These are phyloP conservation scores for Anorthoa munda DNA, from an alignment of 2,888 invertebrate genomes.

Conservation along the genomic window DNA sequence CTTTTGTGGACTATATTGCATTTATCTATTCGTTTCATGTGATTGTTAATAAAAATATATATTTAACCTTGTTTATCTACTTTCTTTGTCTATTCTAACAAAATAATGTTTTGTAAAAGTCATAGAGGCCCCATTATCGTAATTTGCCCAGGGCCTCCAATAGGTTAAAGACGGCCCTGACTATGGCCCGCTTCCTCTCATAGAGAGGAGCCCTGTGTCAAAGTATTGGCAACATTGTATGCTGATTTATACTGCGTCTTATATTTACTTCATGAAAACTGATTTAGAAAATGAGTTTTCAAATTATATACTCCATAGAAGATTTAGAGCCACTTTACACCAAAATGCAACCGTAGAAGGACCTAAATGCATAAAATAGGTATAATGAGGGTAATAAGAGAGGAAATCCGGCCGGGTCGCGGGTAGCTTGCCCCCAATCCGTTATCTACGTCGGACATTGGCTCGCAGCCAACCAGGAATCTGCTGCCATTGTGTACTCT, in stretches of 20 bases:
- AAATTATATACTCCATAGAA: background rate
- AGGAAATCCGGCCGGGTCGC: slow-evolving; percentile 59
- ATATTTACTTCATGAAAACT: background rate
- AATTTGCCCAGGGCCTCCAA: no score
- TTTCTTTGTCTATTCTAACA: no score
- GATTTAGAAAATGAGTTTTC: background rate
- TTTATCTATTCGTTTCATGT: no score
- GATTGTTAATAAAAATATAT: no score
- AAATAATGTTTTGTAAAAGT: no score
- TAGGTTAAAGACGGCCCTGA: no score
- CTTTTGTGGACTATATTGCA: no score
- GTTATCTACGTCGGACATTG: slow-evolving; percentile 74
- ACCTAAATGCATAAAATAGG: slow-evolving; percentile 54
- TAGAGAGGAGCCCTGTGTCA: no score
- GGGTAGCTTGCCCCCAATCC: slow-evolving; percentile 71
- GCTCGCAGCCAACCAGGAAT: slow-evolving; percentile 62
- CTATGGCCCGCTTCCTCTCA: no score
- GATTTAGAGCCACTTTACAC: slow-evolving; percentile 16
- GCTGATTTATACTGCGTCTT: background rate
- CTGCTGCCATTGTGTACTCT: slow-evolving; percentile 35
- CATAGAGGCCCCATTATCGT: no score
- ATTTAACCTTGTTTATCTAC: no score
- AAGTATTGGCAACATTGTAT: background rate
- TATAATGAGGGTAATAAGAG: slow-evolving; percentile 57
- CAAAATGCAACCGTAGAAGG: slow-evolving; percentile 40